A percentile compares a stretch with the other conserved stretches of the same genome.
These are phyloP conservation scores for Hypselothyrea guttata DNA, from an alignment of 2,888 invertebrate species.

Conservation along the genomic window DNA sequence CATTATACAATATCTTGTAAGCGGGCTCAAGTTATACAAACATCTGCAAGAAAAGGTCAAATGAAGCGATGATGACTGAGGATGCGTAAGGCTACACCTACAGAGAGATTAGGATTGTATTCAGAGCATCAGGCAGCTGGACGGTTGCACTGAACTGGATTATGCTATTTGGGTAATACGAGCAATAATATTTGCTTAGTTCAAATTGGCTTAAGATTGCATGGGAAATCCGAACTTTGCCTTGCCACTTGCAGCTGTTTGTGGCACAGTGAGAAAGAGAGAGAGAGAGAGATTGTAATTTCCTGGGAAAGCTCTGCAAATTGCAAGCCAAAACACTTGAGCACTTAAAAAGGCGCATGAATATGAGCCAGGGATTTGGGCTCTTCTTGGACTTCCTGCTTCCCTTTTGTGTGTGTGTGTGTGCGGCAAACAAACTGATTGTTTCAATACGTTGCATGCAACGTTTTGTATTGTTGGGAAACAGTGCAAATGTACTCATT, in stretches of 20 bases:
- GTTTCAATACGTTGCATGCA: slow-evolving; percentile 62
- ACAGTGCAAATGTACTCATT: slow-evolving; percentile 80
- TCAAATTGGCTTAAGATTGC: slow-evolving; percentile 47
- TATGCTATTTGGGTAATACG: slow-evolving; percentile 34
- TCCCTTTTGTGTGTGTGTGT: slow-evolving; percentile 49
- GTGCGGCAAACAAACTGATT: slow-evolving; percentile 77
- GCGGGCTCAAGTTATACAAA: slow-evolving; percentile 33
- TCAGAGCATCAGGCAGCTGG: slow-evolving; percentile 34
- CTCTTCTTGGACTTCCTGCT: slow-evolving; percentile 21
- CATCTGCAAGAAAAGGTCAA: slow-evolving; percentile 66
- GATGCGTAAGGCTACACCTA: slow-evolving; percentile 38
- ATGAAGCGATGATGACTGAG: slow-evolving; percentile 31
- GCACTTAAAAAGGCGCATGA: slow-evolving; percentile 77
- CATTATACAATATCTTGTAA: slow-evolving; percentile 46
- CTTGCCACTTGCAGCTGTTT: slow-evolving; percentile 48
- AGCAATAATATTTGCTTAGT: slow-evolving; percentile 51
- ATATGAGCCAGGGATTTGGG: too few relatives aligned
- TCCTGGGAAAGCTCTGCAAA: slow-evolving; percentile 72
- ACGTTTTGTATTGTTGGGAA: slow-evolving; percentile 75
- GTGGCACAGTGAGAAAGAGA: too few relatives aligned
- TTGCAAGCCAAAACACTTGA: slow-evolving; percentile 66
- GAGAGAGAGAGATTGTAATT: slow-evolving; percentile 44
- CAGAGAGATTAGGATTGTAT: slow-evolving; percentile 35
- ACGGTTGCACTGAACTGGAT: slow-evolving; percentile 9
- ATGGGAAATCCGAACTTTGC: slow-evolving; percentile 17